Evolutionary conservation across 64 coral and sea anemone species (phyloP), one percentile per base, ranked within the genome.

Genomic region (Montipora sp.): DNA sequence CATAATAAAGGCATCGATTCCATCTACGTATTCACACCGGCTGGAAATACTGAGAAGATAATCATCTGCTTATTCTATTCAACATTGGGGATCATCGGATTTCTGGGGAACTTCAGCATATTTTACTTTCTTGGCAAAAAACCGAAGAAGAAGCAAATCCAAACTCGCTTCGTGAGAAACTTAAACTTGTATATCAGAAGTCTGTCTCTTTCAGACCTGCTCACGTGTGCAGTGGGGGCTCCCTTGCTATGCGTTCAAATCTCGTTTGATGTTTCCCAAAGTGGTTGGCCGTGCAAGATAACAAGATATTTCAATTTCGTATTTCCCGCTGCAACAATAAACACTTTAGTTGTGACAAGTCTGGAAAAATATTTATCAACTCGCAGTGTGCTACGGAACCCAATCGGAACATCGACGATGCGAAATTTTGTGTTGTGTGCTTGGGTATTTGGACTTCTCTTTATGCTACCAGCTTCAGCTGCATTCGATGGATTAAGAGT

Each of bases 331-430:
- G 0, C 75, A 12, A 92, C 90, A 8, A 16, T 92, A 0, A 80
- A 80, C 46, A 85, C 47, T 59, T 71, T 73, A 24, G 60, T 92
- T 9, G 89, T 90, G 3, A 90, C 79, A 21, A 79, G 89, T 14
- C 48, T 90, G 4, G 89, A 90, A 43, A 66, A 79, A 43, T 90
- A 81, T 19, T 80, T 90, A 66, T 19, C 89, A 11, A 72, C 60
- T 46, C 75, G 45, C 75, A 78, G 16, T 4, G 75, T 50, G 12
- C 50, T 90, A n/a, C 77, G 68, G 53, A 13, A 67, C 58, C 36
- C 77, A 3, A 47, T 81, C 45, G 8, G 43, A n/a, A 20, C 79
- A 16, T 48, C 60, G 12, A 46, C 16, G 1, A 19, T 65, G 45
- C 80, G 80, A 8, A 77, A 12, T 6, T 55, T 61, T n/a, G 53